These are phyloP conservation scores for Lepus oiostolus DNA, from an alignment of 2,797 vertebrate species.

Conservation along the genomic window DNA sequence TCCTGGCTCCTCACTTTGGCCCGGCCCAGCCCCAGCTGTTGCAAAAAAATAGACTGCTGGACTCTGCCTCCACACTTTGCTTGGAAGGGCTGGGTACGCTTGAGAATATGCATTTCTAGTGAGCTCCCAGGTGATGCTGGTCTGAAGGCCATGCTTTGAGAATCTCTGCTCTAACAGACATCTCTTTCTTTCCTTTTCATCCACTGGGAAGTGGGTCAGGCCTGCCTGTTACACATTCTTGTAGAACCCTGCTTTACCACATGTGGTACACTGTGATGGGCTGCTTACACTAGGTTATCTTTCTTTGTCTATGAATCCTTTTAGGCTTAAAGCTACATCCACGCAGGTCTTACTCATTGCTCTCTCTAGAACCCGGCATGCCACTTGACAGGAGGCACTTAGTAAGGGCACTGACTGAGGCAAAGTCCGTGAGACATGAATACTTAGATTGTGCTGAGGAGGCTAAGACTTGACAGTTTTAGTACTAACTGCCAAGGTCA, in stretches of 20 bases:
- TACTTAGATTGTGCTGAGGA: background rate
- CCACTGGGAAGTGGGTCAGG: background rate
- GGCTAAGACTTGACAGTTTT: background rate
- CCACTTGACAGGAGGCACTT: background rate
- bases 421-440: background rate
- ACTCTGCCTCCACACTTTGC: background rate
- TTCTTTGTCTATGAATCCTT: background rate
- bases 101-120: too few species aligned
- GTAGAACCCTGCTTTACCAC: background rate
- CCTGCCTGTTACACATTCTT: background rate
- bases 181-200: background rate
- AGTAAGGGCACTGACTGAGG: background rate
- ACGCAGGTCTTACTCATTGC: background rate
- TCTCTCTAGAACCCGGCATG: background rate
- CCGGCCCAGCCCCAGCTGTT: too few species aligned
- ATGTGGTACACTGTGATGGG: background rate
- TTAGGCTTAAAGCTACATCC: background rate
- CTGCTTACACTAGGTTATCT: background rate
- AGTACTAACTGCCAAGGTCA: background rate
- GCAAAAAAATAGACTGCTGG: background rate
- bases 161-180: background rate
- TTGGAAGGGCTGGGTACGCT: background rate
- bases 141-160: background rate
- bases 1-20: too few species aligned
- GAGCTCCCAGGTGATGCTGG: background rate